Percentiles rank a stretch among this genome's conserved stretches.
These are phyloP conservation scores for Salminus brasiliensis DNA, from an alignment of 2,113 vertebrate species.

Conservation along the genomic window DNA sequence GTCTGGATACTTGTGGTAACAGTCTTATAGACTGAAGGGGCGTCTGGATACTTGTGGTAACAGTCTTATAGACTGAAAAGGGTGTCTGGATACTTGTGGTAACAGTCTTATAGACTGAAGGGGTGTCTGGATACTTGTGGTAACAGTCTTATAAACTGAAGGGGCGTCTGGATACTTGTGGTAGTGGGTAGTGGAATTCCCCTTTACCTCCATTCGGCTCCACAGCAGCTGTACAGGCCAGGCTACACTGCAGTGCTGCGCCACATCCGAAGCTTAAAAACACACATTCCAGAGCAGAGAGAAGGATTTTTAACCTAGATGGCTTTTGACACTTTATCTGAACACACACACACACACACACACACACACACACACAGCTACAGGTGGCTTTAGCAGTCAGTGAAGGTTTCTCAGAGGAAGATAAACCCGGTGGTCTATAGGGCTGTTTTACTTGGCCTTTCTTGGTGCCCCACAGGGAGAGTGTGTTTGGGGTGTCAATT, in stretches of 20 bases:
- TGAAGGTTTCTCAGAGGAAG: background rate
- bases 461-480: background rate
- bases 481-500: constrained; percentile 1
- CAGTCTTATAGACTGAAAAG: no score
- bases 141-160: no score
- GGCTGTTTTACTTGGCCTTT: background rate
- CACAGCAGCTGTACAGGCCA: background rate
- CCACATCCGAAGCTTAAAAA: constrained; percentile 3
- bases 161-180: no score
- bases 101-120: no score
- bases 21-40: no score
- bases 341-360: no score
- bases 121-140: no score
- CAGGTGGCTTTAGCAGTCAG: background rate
- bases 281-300: background rate
- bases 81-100: no score
- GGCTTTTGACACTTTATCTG: constrained; percentile 24
- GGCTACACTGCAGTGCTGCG: background rate
- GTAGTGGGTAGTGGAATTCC: no score
- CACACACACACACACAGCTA: constrained; percentile 12
- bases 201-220: background rate
- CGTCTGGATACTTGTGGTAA: no score
- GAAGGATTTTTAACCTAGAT: constrained; percentile 20
- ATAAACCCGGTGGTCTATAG: background rate
- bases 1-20: no score